Evolutionary conservation across 2,888 invertebrate species (phyloP), one percentile per base, ranked within the genome.

Genomic region (Apamea anceps): DNA sequence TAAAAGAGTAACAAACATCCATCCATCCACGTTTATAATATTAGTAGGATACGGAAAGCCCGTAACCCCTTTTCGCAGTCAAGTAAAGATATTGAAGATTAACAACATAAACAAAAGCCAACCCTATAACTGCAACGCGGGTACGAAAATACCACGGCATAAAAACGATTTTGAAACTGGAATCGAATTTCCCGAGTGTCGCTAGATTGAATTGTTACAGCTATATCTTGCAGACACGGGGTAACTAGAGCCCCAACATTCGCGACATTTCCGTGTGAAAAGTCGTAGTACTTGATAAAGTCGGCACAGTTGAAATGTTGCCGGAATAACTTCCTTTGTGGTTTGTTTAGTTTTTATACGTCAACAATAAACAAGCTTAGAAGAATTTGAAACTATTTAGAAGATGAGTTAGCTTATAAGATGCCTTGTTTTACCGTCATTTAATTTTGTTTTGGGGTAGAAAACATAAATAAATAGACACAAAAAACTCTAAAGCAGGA

Each of bases 141-240:
- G 81, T 81, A 81, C 87, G 84, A 90, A 90, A 90, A 88, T 81
- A 89, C 87, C 80, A 76, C 82, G 86, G 82, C 84, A 82, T 80
- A 83, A 88, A 88, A 88, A 87, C 79, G 78, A 83, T 88, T 89
- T 81, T 82, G 79, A 80, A 85, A 83, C 79, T 77, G 77, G 85
- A 91, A 93, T 92, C 90, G 93, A 91, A 93, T 93, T 92, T 91
- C 85, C 85, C 84, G 89, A 88, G 89, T 91, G 91, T 89, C 90
- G 79, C 73, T 85, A 87, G 89, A 91, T 92, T 91, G 92, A 92
- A 92, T 93, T 92, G 92, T 92, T 91, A 90, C 89, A 89, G 85
- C 87, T 91, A 89, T 92, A 89, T 91, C 88, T 89, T 85, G 83
- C 87, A 86, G 87, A 90, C 86, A 87, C 85, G 80, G 85, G 86